Base-by-base conservation (phyloP, 2,888 invertebrate species). In the Adelognathus sp. region DNA sequence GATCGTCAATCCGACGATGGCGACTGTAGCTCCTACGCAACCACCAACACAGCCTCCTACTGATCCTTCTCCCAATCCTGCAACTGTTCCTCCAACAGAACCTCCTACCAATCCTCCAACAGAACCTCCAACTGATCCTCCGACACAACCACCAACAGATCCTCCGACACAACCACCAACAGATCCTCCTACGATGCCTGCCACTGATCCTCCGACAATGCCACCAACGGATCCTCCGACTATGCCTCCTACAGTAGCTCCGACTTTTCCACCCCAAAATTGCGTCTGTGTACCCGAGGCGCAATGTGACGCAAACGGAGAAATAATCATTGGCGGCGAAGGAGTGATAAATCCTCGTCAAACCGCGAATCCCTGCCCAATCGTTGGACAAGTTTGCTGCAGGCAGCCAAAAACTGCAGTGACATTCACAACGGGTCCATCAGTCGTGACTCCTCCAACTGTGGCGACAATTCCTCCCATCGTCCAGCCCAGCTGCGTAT, bases 271-370 rank as follows among this genome's bases (percentile, higher is more conserved):
- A 6, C n/a, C 80, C 11, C 9, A 66, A 7, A 66, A 79, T 4
- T 90, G 91, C 66, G 81, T 86, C 9, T 90, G 91, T 70, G 86
- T 88, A 2, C 79, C 83, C 0, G 21, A 31, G 0, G 84, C 64
- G 3, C 89, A 86, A 60, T 91, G 91, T 63, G 77, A 83, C 69
- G 81, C 84, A 0, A 81, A 74, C 7, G 85, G 85, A 3, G 79
- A 82, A 7, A 58, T 87, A n/a, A 81, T 82, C 3, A 56, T 83
- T 3, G 82, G 82, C 1, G 89, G 89, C 1, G 84, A 84, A 44
- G 86, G 87, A 21, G 64, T 86, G 27, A 87, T 89, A 9, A 81
- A 85, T 58, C 89, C 89, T 0, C 76, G 86, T 36, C 82, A 83
- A 52, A 82, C 83, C n/a, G 5, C 74, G n/a, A 60, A 80, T 7